Evolutionary conservation across 2,888 invertebrate genomes (phyloP), one percentile per base, ranked within the genome.

Genomic region (Tetropium fuscum): DNA sequence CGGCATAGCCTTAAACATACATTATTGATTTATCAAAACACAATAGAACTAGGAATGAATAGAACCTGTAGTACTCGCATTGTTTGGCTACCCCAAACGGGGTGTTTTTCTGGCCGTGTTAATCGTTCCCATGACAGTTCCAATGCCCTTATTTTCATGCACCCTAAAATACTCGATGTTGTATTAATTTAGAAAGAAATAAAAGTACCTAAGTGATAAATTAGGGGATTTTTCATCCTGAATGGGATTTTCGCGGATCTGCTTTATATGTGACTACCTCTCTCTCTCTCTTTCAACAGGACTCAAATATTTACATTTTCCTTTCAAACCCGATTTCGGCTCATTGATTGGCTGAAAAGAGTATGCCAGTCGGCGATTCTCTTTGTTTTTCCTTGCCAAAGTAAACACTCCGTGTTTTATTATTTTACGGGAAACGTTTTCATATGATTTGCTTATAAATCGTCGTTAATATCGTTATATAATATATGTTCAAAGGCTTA

Each of bases 81-180:
- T 63, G 63, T 63, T 53, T 53, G 54, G 6, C 54, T 16, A 54
- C 60, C 60, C 63, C 58, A 32, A 58, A 58, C 41, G 58, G 61
- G 60, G 53, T 59, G 56, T 60, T 58, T 60, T 65, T 58, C 64
- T 58, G 60, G 49, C 53, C 22, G 48, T 43, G 43, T 49, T 65
- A 62, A 62, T 60, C 51, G 65, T 58, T 62, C 65, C 62, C 65
- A 62, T 47, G 64, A 61, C 53, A 48, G 53, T 41, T 49, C 40
- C 51, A 60, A 45, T 41, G 59, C n/a, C 51, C 43, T 47, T 53
- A 57, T 44, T 45, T 57, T 53, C 56, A 53, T 64, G 57, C 61
- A 59, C 61, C 56, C 53, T 40, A 20, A 7, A 48, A 36, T 10
- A n/a, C 11, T 32, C 32, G 18, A 47, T 47, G 47, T 34, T 20